Evolutionary conservation across 2,888 invertebrate species (phyloP).

Genomic region (Tipula vernalis): DNA sequence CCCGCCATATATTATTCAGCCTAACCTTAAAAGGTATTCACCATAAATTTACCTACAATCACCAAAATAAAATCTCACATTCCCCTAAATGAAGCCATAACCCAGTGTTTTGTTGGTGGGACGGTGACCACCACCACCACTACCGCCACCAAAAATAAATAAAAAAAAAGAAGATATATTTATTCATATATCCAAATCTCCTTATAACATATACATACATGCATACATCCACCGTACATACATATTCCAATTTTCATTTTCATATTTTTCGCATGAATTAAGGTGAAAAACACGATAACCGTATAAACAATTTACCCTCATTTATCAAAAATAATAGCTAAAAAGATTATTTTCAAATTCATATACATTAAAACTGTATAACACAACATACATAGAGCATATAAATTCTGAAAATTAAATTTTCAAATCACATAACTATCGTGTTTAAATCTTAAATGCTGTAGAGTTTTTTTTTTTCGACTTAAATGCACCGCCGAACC

Average conservation of each 20-base stretch:
- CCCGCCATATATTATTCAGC: background rate
- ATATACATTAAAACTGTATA: background rate
- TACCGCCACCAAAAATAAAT: background rate
- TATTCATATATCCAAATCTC: background rate
- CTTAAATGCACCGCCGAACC: background rate
- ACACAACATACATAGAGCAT: background rate
- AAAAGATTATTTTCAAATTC: background rate
- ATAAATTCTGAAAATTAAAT: background rate
- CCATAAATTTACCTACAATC: background rate
- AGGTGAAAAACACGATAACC: conserved; percentile 4
- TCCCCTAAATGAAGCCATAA: background rate
- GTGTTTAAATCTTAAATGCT: background rate
- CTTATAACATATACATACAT: background rate
- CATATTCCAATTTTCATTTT: background rate
- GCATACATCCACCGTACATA: background rate
- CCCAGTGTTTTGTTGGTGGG: background rate
- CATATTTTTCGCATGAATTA: conserved; percentile 4
- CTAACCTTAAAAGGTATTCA: background rate
- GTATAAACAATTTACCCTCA: conserved; percentile 4
- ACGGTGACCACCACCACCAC: background rate
- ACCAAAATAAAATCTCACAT: background rate
- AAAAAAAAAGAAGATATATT: background rate
- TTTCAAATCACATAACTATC: conserved; percentile 4
- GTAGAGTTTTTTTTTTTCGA: background rate
- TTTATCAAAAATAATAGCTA: conserved; percentile 4